Conservation (phyloP, 2,113 vertebrate species). For the Protomyctophum bolini region DNA sequence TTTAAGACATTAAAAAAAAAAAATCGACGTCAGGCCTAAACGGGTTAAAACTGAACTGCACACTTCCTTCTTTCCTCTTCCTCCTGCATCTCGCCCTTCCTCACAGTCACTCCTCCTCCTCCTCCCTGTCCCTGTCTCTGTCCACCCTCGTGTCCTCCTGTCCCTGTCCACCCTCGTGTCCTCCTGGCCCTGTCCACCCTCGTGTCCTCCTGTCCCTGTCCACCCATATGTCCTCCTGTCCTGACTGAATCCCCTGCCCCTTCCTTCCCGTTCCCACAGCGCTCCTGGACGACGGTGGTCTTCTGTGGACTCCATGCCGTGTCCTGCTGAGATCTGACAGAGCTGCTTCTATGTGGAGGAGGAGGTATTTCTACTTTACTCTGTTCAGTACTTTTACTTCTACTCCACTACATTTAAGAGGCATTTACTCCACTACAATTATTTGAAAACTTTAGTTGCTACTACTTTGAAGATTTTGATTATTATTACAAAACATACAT, state of each 20-base stretch:
- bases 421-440: too few relatives aligned
- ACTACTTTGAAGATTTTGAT: too few relatives aligned
- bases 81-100: not conserved
- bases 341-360: constrained; percentile 13
- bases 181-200: not conserved
- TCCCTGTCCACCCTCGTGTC: not conserved
- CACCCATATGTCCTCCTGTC: not conserved
- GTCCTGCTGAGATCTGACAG: constrained; percentile 31
- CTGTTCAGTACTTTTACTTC: too few relatives aligned
- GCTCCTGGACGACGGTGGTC: not conserved
- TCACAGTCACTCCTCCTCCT: not conserved
- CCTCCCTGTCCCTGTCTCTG: not conserved
- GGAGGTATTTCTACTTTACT: not conserved
- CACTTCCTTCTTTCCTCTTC: constrained; percentile 2
- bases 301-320: not conserved
- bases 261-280: not conserved
- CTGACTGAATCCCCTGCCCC: not conserved
- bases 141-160: too few relatives aligned
- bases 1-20: too few relatives aligned
- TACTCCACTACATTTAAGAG: too few relatives aligned
- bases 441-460: too few relatives aligned
- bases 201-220: not conserved
- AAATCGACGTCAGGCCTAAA: too few relatives aligned
- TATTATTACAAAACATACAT: too few relatives aligned
- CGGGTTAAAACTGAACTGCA: constrained; percentile 9